Conservation (phyloP, 2,888 invertebrate species). For the Anoncus sp. region DNA sequence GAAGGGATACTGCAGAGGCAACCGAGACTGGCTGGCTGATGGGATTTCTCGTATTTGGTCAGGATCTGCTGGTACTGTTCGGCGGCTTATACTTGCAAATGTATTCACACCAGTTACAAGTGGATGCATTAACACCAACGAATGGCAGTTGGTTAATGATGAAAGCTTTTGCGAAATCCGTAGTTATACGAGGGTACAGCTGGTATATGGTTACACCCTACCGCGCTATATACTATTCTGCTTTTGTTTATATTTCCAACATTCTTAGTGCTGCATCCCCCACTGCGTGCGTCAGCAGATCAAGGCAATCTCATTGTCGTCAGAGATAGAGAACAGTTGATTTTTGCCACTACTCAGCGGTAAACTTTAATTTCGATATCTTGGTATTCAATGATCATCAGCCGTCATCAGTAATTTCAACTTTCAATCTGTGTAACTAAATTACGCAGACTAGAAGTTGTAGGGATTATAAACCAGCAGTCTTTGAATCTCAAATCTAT, state of each 20-base stretch:
- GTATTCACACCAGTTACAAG: conserved; percentile 69
- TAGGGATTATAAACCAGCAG: no score
- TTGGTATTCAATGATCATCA: neutral
- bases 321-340: neutral
- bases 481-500: no score
- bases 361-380: neutral
- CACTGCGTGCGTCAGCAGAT: neutral
- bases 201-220: no score
- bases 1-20: conserved; percentile 5
- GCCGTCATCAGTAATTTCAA: no score
- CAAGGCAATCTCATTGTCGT: neutral
- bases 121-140: conserved; percentile 69
- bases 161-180: no score
- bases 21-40: conserved; percentile 40
- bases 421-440: no score
- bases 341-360: neutral
- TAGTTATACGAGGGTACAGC: no score
- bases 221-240: neutral
- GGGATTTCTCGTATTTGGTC: conserved; percentile 73
- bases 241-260: conserved; percentile 11
- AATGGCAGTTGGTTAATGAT: conserved; percentile 32
- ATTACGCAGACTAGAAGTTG: neutral
- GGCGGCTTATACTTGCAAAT: conserved; percentile 78
- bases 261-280: conserved; percentile 2
- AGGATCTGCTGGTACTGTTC: conserved; percentile 63